Percentiles rank a stretch among this genome's conserved stretches.
Evolutionary conservation across 2,888 invertebrate species (phyloP).

Genomic region (Pseudolycoriella hygida): DNA sequence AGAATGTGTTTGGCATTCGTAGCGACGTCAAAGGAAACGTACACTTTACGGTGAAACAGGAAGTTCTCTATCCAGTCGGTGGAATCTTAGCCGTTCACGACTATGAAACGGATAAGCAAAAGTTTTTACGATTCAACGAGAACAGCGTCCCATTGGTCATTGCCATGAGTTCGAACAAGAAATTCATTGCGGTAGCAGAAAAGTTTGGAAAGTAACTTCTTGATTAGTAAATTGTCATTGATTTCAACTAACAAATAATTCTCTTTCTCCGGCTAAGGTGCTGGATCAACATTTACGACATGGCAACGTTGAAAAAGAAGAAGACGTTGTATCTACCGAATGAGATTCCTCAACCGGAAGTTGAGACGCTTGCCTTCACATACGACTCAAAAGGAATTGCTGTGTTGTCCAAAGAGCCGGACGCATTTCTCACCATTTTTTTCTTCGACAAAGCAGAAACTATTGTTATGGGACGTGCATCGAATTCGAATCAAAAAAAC

Average conservation of each 20-base stretch:
- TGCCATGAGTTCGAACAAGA: slow-evolving; percentile 22
- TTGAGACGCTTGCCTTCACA: slow-evolving; percentile 58
- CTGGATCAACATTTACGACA: slow-evolving; percentile 39
- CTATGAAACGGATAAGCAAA: slow-evolving; percentile 50
- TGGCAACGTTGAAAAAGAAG: slow-evolving; percentile 47
- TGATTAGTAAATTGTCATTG: too few relatives aligned
- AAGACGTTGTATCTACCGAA: slow-evolving; percentile 46
- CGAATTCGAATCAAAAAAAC: slow-evolving; percentile 17
- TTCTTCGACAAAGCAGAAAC: slow-evolving; percentile 60
- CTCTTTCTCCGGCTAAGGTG: slow-evolving; percentile 7
- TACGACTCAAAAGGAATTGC: slow-evolving; percentile 66
- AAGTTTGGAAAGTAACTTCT: slow-evolving; percentile 5
- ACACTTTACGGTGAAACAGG: slow-evolving; percentile 52
- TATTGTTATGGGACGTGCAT: slow-evolving; percentile 20
- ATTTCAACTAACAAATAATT: neutral
- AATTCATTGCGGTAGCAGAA: slow-evolving; percentile 24
- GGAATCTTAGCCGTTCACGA: slow-evolving; percentile 59
- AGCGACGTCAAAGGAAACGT: slow-evolving; percentile 43
- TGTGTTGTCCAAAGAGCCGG: slow-evolving; percentile 66
- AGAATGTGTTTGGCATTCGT: slow-evolving; percentile 25
- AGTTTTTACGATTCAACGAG: slow-evolving; percentile 40
- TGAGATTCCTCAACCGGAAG: slow-evolving; percentile 41
- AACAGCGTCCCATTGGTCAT: slow-evolving; percentile 21
- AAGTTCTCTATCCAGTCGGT: slow-evolving; percentile 65
- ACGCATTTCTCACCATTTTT: slow-evolving; percentile 41